A percentile compares a stretch with the other conserved stretches of the same genome.
Conservation (phyloP, 2,113 vertebrate genomes). For the Macquaria australasica region DNA sequence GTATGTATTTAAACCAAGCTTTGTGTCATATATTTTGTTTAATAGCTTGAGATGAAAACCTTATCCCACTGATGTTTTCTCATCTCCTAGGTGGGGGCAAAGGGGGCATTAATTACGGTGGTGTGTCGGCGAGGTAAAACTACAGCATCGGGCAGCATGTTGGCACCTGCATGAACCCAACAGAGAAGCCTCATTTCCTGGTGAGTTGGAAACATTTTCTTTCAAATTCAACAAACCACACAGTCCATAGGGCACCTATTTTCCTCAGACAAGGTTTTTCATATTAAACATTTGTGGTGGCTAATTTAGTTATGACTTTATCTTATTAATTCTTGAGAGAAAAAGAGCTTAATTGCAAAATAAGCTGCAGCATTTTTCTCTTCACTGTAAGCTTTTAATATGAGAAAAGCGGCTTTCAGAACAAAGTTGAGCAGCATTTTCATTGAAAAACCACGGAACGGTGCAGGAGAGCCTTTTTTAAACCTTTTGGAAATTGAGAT, state of each 20-base stretch:
- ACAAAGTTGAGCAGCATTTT: background rate
- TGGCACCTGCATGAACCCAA: slow-evolving; percentile 86
- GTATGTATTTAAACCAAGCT: background rate
- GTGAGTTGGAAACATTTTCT: slow-evolving; percentile 81
- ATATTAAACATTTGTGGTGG: background rate
- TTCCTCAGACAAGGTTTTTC: slow-evolving; percentile 9
- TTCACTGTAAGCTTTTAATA: slow-evolving; percentile 33
- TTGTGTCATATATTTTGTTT: background rate
- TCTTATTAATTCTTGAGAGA: slow-evolving; percentile 22
- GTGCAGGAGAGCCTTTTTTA: background rate
- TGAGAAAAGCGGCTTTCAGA: slow-evolving; percentile 44
- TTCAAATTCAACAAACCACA: background rate
- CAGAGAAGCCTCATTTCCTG: slow-evolving; percentile 85
- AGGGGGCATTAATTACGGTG: slow-evolving; percentile 64
- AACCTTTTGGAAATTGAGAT: background rate
- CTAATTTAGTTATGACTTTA: slow-evolving; percentile 20
- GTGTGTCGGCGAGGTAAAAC: slow-evolving; percentile 78
- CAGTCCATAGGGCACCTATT: slow-evolving; percentile 8
- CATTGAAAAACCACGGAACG: background rate
- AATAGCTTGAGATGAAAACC: background rate
- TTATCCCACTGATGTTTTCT: slow-evolving; percentile 1
- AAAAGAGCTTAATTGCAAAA: slow-evolving; percentile 27
- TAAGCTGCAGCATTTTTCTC: slow-evolving; percentile 12
- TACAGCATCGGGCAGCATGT: slow-evolving; percentile 83
- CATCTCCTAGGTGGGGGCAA: slow-evolving; percentile 82